Evolutionary conservation across 2,797 vertebrate species (phyloP).

Genomic region (Schizopygopsis malacanthus): DNA sequence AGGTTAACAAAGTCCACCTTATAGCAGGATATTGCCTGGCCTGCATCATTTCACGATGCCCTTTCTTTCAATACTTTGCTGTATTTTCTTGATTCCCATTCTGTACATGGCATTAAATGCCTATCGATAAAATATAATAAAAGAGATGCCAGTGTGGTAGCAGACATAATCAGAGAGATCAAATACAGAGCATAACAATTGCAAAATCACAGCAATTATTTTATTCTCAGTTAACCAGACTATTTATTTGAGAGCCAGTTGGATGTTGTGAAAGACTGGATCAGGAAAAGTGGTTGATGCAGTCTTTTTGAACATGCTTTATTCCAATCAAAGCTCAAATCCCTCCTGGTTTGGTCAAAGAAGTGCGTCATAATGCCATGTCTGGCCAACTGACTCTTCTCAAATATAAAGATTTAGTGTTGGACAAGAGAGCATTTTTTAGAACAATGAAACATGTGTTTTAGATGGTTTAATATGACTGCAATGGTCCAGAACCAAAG

Average conservation of each 20-base stretch:
- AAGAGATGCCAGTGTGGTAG: not conserved
- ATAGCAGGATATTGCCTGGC: not conserved
- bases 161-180: not conserved
- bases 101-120: not conserved
- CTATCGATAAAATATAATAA: not conserved
- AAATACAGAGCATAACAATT: not conserved
- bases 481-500: conserved; percentile 23
- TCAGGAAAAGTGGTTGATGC: not conserved
- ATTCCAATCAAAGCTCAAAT: conserved; percentile 1
- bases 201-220: not conserved
- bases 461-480: conserved; percentile 28
- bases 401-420: conserved; percentile 19
- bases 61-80: not conserved
- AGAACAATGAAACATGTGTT: conserved; percentile 44
- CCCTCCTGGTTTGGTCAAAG: not conserved
- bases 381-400: conserved; percentile 15
- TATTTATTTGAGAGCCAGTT: not conserved
- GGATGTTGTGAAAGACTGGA: not conserved
- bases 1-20: too few species aligned
- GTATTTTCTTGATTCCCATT: not conserved
- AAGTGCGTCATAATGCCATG: not conserved
- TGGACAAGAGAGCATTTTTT: conserved; percentile 16
- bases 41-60: not conserved
- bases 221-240: not conserved
- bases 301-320: conserved; percentile 5